Evolutionary conservation across 2,113 vertebrate genomes (phyloP), one percentile per base, ranked within the genome.

Genomic region (Caranx melampygus): DNA sequence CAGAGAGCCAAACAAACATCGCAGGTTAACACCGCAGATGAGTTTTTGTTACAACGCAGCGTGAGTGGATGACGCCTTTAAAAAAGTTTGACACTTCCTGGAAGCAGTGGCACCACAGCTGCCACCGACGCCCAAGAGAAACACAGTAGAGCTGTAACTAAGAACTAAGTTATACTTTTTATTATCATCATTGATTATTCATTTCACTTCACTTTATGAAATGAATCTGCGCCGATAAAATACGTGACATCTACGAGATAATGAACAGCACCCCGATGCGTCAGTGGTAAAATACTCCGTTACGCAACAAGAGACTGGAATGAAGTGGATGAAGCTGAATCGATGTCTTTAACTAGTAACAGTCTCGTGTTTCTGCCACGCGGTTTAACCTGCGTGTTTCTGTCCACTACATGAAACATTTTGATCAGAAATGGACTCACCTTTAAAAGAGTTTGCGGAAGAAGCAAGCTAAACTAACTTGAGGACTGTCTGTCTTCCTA

Each of bases 41-140:
- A 4, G 14, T 1, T 16, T 34, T 73, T 64, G 11, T 61, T 57
- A n/a, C 69, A 13, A 15, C 44, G 20, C 45, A 12, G 5, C 47
- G 18, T 71, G 5, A 55, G 73, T 6, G 11, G 7, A 42, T 12
- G 4, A 34, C 70, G 75, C 33, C 52, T 73, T 67, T 47, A 21
- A 54, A 49, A 77, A 51, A 72, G 42, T 79, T 69, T 20, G 6
- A 6, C 76, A 82, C 91, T 91, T 91, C 84, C 89, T 81, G 92
- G 86, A 82, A 58, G 55, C 68, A 65, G 77, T 57, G 20, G 4
- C 40, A 40, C 73, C 10, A 34, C 7, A 44, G 73, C 69, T 54
- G 60, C 52, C 75, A 90, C 85, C 90, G 84, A 89, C 91, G 90
- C 91, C 93, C 89, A 68, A 14, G 3, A 47, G 71, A 79, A 78